phyloP scores from a whole-genome alignment of 2,888 invertebrate genomes.

The Ophion obscuratus region DNA sequence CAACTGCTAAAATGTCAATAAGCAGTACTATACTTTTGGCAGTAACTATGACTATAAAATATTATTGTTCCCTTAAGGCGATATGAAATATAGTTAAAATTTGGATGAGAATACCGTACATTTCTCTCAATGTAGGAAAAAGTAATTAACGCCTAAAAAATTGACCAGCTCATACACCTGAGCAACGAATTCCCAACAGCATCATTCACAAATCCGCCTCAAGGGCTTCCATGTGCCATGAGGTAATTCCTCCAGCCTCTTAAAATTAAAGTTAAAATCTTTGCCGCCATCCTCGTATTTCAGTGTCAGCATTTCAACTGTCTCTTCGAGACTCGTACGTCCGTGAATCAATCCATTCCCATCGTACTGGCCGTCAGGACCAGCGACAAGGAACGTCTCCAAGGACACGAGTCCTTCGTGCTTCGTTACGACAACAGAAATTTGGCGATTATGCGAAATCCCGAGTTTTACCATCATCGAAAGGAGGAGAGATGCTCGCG shows the following conservation, averaged over 20 bases:
- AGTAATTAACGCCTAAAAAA: too few species aligned
- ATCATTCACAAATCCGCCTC: too few species aligned
- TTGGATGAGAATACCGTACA: too few species aligned
- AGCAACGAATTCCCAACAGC: too few species aligned
- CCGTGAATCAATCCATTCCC: constrained; percentile 97
- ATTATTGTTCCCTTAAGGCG: too few species aligned
- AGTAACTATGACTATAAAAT: too few species aligned
- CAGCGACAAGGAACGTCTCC: constrained; percentile 90
- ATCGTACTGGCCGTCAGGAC: constrained; percentile 94
- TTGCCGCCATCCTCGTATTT: not conserved
- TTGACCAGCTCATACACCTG: too few species aligned
- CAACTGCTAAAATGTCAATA: too few species aligned
- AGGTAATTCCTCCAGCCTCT: not conserved
- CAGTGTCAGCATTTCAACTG: constrained; percentile 95
- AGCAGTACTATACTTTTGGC: too few species aligned
- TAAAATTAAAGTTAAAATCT: not conserved
- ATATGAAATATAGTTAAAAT: too few species aligned
- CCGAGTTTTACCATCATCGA: constrained; percentile 97
- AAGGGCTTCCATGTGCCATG: too few species aligned
- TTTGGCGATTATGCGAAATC: constrained; percentile 92
- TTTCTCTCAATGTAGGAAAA: too few species aligned
- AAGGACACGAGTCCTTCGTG: constrained; percentile 88
- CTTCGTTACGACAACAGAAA: constrained; percentile 88
- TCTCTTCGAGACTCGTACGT: constrained; percentile 88
- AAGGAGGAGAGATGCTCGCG: constrained; percentile 96